Evolutionary conservation across 2,888 invertebrate species (phyloP), one percentile per base, ranked within the genome.

Genomic region (Argyresthia goedartella): DNA sequence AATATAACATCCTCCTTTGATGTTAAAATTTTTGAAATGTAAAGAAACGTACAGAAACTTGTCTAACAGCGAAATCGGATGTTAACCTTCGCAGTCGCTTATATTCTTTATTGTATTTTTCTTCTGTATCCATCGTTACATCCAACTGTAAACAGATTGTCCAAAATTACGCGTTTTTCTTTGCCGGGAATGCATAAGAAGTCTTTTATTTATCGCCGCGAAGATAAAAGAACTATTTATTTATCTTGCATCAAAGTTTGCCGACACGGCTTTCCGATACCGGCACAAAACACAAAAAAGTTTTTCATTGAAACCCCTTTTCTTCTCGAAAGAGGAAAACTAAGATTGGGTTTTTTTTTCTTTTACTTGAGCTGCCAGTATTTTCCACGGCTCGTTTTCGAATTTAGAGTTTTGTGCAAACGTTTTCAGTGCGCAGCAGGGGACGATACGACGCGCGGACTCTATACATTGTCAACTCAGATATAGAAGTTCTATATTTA

Each of bases 101-200:
- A 61, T 93, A 94, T 67, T 93, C 94, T 60, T 89, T 88, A 13
- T 89, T 89, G 71, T 94, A 94, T 58, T 65, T 74, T 15, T 81
- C 85, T 1, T 88, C 87, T 15, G 71, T 68, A n/a, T 62, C 63
- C 39, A 63, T 55, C 34, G 43, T 44, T 50, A 42, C 42, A 25
- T 25, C 25, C 25, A 25, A 4, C 25, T 25, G 14, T 44, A 44
- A 8, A 13, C 9, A 13, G 13, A 44, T 44, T 15, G 4, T 14
- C 45, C 4, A 16, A 45, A 25, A 25, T 16, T 16, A 45, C 45
- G 15, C 25, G 25, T 25, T 45, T 16, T 47, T 44, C 14, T 15
- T 16, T 14, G 3, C 16, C 2, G 8, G 44, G 44, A 25, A 25
- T 2, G 16, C 15, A 16, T 14, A n/a, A 42, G 13, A 42, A 42